Conservation (phyloP, 2,888 invertebrate species). For the Drosophila suboccidentalis region DNA sequence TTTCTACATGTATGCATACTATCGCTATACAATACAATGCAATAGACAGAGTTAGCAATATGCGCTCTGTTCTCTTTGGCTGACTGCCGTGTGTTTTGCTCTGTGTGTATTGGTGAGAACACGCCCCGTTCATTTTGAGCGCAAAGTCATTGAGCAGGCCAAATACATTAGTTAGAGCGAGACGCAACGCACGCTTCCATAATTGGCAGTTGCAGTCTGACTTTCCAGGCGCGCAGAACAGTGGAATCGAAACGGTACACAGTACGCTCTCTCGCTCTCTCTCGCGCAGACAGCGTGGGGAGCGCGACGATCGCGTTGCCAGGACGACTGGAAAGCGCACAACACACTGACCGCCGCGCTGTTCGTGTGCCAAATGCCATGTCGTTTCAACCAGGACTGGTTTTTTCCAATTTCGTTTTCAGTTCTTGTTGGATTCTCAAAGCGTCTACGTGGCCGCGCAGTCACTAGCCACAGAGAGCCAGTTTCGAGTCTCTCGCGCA, state of each 20-base stretch:
- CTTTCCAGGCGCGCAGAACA: conserved; percentile 58
- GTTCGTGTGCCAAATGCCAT: conserved; percentile 54
- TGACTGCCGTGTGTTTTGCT: conserved; percentile 17
- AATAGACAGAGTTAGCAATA: conserved; percentile 56
- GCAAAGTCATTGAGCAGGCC: conserved; percentile 32
- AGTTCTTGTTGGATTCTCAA: conserved; percentile 86
- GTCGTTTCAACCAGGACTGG: conserved; percentile 83
- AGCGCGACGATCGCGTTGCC: conserved; percentile 71
- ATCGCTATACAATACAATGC: neutral
- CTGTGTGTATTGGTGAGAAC: conserved; percentile 37
- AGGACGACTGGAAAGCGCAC: conserved; percentile 80
- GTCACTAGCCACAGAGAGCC: conserved; percentile 49
- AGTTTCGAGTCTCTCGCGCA: conserved; percentile 9
- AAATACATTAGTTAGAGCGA: conserved; percentile 35
- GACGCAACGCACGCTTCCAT: conserved; percentile 57
- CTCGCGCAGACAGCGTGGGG: conserved; percentile 1
- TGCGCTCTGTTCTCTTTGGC: conserved; percentile 2
- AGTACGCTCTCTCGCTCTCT: conserved; percentile 14
- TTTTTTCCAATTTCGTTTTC: conserved; percentile 85
- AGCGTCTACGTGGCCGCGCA: conserved; percentile 82
- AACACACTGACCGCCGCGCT: conserved; percentile 34
- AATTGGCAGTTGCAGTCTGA: conserved; percentile 55
- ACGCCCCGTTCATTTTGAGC: conserved; percentile 68
- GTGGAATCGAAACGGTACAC: conserved; percentile 45
- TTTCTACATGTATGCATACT: neutral